These are phyloP conservation scores for Florisuga fusca DNA, from an alignment of 2,797 vertebrate species.

Conservation along the genomic window DNA sequence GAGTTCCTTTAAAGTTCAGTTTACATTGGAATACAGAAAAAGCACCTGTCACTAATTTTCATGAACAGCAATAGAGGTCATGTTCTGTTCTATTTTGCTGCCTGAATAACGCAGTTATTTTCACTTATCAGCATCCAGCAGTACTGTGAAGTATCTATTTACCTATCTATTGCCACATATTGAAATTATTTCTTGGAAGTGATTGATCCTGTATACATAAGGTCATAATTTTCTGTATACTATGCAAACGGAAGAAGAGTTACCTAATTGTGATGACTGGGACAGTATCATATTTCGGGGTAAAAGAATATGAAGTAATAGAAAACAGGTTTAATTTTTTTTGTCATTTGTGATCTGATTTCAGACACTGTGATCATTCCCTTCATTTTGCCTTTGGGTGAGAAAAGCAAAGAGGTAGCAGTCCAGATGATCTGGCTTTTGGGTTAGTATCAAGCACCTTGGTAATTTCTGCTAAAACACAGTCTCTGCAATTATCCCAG, in stretches of 20 bases:
- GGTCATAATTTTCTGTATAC: background rate
- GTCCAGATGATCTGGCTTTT: background rate
- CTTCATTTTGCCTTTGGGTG: background rate
- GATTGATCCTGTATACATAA: background rate
- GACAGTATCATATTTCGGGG: background rate
- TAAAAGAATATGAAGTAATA: background rate
- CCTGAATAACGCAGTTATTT: background rate
- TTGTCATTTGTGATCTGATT: background rate
- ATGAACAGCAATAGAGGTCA: background rate
- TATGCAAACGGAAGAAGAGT: background rate
- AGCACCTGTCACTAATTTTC: background rate
- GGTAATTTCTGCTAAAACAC: background rate
- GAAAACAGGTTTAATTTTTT: background rate
- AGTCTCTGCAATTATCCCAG: background rate
- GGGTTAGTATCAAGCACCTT: background rate
- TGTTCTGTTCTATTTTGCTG: background rate
- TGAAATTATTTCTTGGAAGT: background rate
- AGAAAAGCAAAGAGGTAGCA: background rate
- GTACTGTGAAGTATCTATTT: background rate
- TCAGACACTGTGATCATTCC: background rate
- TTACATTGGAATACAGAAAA: background rate
- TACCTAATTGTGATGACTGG: background rate
- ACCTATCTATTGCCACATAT: background rate
- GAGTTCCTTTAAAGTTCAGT: background rate
- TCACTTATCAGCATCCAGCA: background rate